A percentile compares a stretch with the other conserved stretches of the same genome.
Evolutionary conservation across 2,113 vertebrate species (phyloP).

Genomic region (Alexandromys fortis): DNA sequence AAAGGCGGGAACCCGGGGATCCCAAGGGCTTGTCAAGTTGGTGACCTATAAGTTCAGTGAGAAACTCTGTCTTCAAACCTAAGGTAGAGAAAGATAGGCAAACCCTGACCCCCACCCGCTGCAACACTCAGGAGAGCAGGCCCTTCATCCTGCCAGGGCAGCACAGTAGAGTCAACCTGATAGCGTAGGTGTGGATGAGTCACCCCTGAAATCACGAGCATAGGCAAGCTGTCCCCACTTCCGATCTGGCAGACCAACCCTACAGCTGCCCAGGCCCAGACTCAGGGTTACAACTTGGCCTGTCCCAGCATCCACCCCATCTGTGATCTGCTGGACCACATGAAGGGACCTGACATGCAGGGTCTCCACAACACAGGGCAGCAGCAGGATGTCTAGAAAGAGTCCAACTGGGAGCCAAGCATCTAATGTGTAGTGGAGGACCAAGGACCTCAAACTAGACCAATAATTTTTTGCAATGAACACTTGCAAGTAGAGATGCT

Average conservation of each 20-base stretch:
- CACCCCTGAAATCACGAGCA: not conserved
- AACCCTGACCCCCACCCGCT: not conserved
- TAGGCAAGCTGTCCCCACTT: not conserved
- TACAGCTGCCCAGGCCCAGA: not conserved
- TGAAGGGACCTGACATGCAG: not conserved
- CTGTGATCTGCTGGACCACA: not conserved
- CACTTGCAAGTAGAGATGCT: not conserved
- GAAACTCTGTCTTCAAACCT: not conserved
- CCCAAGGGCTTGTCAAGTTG: not conserved
- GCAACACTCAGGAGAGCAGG: not conserved
- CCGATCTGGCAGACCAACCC: not conserved
- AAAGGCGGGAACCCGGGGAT: too few species aligned
- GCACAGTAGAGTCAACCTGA: not conserved
- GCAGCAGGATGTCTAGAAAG: not conserved
- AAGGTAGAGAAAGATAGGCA: not conserved
- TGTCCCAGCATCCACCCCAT: not conserved
- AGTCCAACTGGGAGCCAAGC: not conserved
- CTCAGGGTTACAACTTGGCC: too few species aligned
- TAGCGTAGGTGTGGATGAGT: not conserved
- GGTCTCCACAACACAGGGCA: not conserved
- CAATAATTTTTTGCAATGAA: not conserved
- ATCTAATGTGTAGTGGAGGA: not conserved
- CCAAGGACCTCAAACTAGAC: not conserved
- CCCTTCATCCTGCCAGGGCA: not conserved
- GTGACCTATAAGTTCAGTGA: not conserved